These are phyloP conservation scores for Centropristis striata DNA, from an alignment of 2,113 vertebrate species.

Conservation along the genomic window DNA sequence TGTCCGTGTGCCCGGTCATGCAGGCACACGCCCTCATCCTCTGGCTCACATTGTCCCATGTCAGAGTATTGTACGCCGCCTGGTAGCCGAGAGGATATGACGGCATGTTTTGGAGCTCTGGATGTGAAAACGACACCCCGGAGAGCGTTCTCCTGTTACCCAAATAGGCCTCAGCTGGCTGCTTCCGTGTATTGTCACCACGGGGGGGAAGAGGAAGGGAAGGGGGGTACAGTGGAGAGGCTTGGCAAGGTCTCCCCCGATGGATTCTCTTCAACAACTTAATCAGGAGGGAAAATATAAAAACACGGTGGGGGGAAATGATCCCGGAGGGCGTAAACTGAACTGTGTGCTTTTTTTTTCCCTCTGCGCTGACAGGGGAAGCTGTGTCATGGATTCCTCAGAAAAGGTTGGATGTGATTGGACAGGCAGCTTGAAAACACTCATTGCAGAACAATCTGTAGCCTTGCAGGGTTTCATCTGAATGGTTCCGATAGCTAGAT, in stretches of 20 bases:
- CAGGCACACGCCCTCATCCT: slow-evolving; percentile 72
- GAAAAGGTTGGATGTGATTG: slow-evolving; percentile 21
- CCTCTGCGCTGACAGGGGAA: slow-evolving; percentile 49
- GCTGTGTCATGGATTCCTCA: slow-evolving; percentile 24
- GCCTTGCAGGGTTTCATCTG: not conserved
- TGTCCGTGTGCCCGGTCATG: slow-evolving; percentile 32
- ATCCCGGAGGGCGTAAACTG: slow-evolving; percentile 50
- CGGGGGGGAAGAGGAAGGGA: not conserved
- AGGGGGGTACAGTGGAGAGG: slow-evolving; percentile 15
- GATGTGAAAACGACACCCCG: slow-evolving; percentile 72
- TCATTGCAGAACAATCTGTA: slow-evolving; percentile 7
- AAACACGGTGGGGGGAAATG: slow-evolving; percentile 38
- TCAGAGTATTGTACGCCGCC: slow-evolving; percentile 61
- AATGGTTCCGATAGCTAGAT: no score
- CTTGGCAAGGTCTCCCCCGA: slow-evolving; percentile 42
- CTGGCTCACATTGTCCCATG: slow-evolving; percentile 59
- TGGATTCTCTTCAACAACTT: slow-evolving; percentile 41
- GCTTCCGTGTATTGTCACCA: slow-evolving; percentile 76
- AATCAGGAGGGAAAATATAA: slow-evolving; percentile 54
- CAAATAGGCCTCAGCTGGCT: slow-evolving; percentile 56
- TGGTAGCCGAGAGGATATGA: slow-evolving; percentile 71
- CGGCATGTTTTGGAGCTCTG: slow-evolving; percentile 67
- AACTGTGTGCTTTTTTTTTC: slow-evolving; percentile 20
- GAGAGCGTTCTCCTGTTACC: slow-evolving; percentile 58
- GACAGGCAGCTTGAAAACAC: slow-evolving; percentile 37